These are phyloP conservation scores for Pseudopodoces humilis DNA, from an alignment of 2,113 vertebrate genomes.

Conservation along the genomic window DNA sequence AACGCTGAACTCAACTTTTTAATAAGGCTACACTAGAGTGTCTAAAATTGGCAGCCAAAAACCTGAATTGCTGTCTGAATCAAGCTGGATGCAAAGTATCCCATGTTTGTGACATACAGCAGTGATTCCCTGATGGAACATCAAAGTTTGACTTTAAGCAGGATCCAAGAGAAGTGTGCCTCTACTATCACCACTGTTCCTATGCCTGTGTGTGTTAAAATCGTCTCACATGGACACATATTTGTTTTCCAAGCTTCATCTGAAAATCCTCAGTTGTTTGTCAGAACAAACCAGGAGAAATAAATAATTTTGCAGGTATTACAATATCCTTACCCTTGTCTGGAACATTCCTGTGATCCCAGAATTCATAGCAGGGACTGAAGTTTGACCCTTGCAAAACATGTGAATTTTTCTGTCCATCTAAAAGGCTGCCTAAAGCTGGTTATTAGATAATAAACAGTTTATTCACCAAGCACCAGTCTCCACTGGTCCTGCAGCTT, in stretches of 20 bases:
- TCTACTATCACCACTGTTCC: neutral
- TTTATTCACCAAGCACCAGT: slow-evolving; percentile 1
- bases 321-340: neutral
- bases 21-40: neutral
- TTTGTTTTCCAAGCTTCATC: neutral
- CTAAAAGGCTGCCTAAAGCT: neutral
- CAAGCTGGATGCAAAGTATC: neutral
- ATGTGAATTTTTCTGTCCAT: neutral
- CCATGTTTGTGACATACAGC: neutral
- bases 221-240: neutral
- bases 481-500: slow-evolving; percentile 22
- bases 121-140: neutral
- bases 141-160: neutral
- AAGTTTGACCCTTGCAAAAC: neutral
- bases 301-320: neutral
- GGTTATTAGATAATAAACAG: slow-evolving; percentile 9
- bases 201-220: neutral
- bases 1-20: neutral
- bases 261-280: neutral
- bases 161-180: neutral
- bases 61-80: neutral
- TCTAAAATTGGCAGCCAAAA: neutral
- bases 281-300: neutral
- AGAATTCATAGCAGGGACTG: neutral
- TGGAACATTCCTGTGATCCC: neutral